Percentiles rank a stretch among this genome's conserved stretches.
Evolutionary conservation across 2,113 vertebrate species (phyloP).

Genomic region (Andinoacara biseriatus): DNA sequence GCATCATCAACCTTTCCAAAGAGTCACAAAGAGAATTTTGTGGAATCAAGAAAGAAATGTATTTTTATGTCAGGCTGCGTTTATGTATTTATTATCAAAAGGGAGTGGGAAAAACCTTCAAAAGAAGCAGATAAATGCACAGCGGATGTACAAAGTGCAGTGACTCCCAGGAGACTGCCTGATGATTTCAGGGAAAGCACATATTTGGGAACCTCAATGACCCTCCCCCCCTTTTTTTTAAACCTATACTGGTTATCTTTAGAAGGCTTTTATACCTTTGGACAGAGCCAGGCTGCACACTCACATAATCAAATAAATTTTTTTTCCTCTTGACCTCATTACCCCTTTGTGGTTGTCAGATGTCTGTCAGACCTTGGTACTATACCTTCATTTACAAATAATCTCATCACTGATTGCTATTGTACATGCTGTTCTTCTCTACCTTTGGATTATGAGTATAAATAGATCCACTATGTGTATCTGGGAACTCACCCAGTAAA

Average conservation of each 20-base stretch:
- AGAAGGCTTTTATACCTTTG: background rate
- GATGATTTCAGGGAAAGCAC: background rate
- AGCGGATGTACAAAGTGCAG: constrained; percentile 4
- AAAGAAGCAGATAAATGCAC: background rate
- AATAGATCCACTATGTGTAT: background rate
- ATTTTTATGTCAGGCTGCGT: background rate
- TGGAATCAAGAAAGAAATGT: background rate
- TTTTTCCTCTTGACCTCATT: background rate
- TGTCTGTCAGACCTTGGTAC: background rate
- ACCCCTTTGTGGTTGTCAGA: background rate
- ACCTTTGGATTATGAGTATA: background rate
- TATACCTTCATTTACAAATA: background rate
- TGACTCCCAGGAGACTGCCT: background rate
- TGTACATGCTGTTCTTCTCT: background rate
- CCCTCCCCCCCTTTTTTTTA: too few species aligned
- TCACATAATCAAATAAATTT: background rate
- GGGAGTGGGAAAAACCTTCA: background rate
- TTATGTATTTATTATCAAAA: background rate
- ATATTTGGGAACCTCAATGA: background rate
- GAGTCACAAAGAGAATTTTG: background rate
- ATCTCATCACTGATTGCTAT: background rate
- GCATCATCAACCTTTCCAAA: background rate
- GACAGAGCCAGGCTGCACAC: background rate
- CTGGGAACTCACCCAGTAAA: background rate
- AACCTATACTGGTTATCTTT: background rate